Base-by-base conservation (phyloP, 2,113 vertebrate species). In the Turnix velox region DNA sequence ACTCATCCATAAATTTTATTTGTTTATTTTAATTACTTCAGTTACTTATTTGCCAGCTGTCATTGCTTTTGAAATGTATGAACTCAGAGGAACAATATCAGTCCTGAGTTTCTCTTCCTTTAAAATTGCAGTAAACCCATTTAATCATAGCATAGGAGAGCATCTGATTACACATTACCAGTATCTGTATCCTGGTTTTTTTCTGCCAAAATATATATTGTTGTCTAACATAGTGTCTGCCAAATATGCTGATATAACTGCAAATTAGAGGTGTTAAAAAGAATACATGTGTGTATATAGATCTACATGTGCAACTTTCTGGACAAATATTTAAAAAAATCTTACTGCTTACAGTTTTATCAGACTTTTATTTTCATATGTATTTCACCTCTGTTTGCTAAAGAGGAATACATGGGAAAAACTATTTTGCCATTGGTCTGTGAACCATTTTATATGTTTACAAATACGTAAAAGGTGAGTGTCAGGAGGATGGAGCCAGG, bases 91-190 rank as follows among this genome's bases (percentile, higher is more conserved):
- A 13, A 58, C 18, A 61, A 12, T 8, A 31, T 1, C 13, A 55
- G 54, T 40, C 3, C 0, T 7, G 43, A 49, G 48, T 40, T 81
- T 63, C 35, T 81, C 28, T 52, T 43, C 11, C 15, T 55, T 42
- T 25, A 43, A 62, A 40, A 85, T 71, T 0, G 10, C 46, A 90
- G 75, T 92, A 94, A 78, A 57, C 14, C 15, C 39, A 6, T 52
- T 92, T 81, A 92, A 84, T 69, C 88, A 94, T 88, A 88, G 88
- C 88, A 94, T 88, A 88, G 88, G 90, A 87, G 83, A 88, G 88
- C 93, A 76, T 46, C 87, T 77, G 76, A 59, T 84, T 63, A 82
- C 90, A 77, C 28, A 54, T 69, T 42, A 81, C 48, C 25, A 59
- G 7, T 37, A 51, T 25, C 48, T 63, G 12, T 61, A 62, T 55